Percentiles rank a stretch among this genome's conserved stretches.
Conservation (phyloP, 1,140 invertebrate genomes). For the Lordiphosa clarofinis region DNA sequence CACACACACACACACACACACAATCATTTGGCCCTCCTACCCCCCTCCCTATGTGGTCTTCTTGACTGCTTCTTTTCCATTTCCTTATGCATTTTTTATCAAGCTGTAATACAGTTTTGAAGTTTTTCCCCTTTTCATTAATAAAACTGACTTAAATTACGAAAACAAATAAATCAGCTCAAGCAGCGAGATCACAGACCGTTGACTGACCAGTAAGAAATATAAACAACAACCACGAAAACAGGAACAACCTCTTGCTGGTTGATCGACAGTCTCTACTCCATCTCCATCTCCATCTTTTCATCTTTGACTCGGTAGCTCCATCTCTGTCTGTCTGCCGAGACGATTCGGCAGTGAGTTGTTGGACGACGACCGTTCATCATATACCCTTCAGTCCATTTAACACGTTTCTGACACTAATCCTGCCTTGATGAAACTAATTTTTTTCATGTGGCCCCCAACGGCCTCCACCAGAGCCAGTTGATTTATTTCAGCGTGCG, state of each 20-base stretch:
- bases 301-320: constrained; percentile 9
- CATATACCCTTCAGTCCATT: constrained; percentile 80
- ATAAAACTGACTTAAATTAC: constrained; percentile 38
- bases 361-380: constrained; percentile 66
- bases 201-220: constrained; percentile 10
- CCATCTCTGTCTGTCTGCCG: constrained; percentile 5
- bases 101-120: constrained; percentile 3
- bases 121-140: constrained; percentile 48
- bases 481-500: constrained; percentile 79
- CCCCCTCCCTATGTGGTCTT: constrained; percentile 5
- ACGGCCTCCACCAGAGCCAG: constrained; percentile 51
- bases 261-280: constrained; percentile 53
- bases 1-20: constrained; percentile 33
- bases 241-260: constrained; percentile 23
- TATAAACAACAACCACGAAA: not conserved
- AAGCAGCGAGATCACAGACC: constrained; percentile 1
- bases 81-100: constrained; percentile 62
- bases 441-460: constrained; percentile 70
- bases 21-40: not conserved
- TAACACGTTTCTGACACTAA: constrained; percentile 80
- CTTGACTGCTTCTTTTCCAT: constrained; percentile 45
- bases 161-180: constrained; percentile 32
- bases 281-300: constrained; percentile 24
- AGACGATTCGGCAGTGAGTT: constrained; percentile 31
- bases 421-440: constrained; percentile 80